Base-by-base conservation (phyloP, 2,113 vertebrate genomes). In the Columba livia region DNA sequence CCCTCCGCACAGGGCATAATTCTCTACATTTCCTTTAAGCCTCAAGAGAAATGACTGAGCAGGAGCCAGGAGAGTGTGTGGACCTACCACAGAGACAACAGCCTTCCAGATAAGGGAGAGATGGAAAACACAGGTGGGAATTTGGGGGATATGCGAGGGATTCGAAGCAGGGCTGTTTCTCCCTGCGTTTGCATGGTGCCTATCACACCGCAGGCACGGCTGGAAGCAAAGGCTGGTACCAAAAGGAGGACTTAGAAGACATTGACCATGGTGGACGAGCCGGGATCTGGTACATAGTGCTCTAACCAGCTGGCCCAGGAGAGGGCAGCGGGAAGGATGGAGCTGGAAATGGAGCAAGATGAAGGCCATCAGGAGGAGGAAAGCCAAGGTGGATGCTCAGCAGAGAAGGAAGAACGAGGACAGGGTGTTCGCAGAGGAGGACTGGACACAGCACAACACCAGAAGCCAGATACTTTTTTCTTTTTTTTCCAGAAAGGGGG, bases 61-160 rank as follows among this genome's bases (percentile, higher is more conserved):
- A 29, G 31, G 40, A 57, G 34, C 2, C 25, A 9, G 36, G 19
- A 61, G 17, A 67, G 10, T 36, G 2, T 1, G 32, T 31, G 66
- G 32, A 82, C 23, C 36, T 16, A 2, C 16, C 40, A 12, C 8
- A 0, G 2, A n/a, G 25, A 66, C 3, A 6, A 28, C 4, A 2
- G 31, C 15, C n/a, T 40, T 44, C 7, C 56, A 42, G 61, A 21
- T 3, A 14, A 78, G 32, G 40, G 36, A 12, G 23, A 25, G 29
- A 58, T 25, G 42, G 64, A 28, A 61, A 56, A 13, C 31, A 6
- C 1, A 7, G 12, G n/a, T 10, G 51, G 47, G 28, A 26, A 10
- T 40, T n/a, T 21, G 34, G 50, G 44, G 42, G 50, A 36, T 5
- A 9, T 3, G 7, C 7, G 38, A 15, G 1, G 26, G 48, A 32